phyloP scores from a whole-genome alignment of 2,888 invertebrate species.

The Omphaloscelis lunosa region DNA sequence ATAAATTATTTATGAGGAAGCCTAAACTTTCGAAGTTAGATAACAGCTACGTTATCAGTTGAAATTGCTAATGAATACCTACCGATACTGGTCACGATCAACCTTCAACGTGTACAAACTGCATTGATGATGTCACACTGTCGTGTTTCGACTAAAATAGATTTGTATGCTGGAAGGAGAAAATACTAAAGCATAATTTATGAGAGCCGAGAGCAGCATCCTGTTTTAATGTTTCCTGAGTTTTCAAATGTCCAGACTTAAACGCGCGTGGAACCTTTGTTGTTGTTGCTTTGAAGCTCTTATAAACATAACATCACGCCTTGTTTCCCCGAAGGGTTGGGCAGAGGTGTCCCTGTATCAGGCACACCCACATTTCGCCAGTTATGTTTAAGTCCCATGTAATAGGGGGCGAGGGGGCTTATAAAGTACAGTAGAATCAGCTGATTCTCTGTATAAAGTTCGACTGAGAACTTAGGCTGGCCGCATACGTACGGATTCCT shows the following conservation, averaged over 20 bases:
- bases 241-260: not conserved
- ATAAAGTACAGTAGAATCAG: not conserved
- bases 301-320: too few species aligned
- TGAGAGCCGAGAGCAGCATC: not conserved
- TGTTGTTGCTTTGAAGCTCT: not conserved
- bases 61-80: constrained; percentile 1
- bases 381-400: too few species aligned
- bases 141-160: constrained; percentile 45
- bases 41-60: constrained; percentile 35
- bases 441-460: not conserved
- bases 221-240: constrained; percentile 6
- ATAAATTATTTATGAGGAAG: constrained; percentile 11
- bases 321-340: too few species aligned
- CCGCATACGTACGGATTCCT: too few species aligned
- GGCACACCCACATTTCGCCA: too few species aligned
- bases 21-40: constrained; percentile 15
- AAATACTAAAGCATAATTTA: constrained; percentile 35
- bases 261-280: not conserved
- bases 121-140: constrained; percentile 53
- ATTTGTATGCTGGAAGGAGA: constrained; percentile 17
- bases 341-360: too few species aligned
- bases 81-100: constrained; percentile 29
- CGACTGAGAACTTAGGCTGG: not conserved
- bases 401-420: too few species aligned
- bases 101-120: constrained; percentile 42